Conservation (phyloP, 2,113 vertebrate genomes). For the Dasypus novemcinctus region DNA sequence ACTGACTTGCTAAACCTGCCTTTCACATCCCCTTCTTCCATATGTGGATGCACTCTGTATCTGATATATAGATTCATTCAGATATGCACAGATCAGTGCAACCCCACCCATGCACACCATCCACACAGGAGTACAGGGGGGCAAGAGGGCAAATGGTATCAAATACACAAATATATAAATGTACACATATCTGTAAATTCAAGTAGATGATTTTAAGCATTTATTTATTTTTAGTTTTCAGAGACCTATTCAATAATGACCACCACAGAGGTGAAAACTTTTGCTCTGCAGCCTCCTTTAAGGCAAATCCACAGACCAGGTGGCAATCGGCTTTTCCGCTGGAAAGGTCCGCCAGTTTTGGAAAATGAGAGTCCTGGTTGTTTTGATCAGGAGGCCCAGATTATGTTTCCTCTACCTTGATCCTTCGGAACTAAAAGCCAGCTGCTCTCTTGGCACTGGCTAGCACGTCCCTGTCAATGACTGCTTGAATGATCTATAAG, state of each 20-base stretch:
- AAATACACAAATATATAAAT: background rate
- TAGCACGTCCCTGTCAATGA: background rate
- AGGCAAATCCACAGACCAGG: background rate
- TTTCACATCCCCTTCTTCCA: background rate
- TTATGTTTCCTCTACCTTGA: background rate
- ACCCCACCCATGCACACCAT: background rate
- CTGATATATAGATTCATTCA: background rate
- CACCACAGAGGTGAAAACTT: background rate
- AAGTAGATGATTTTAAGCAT: background rate
- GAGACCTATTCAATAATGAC: background rate
- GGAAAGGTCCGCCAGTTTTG: background rate
- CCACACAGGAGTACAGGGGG: background rate
- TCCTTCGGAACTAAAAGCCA: slow-evolving; percentile 1
- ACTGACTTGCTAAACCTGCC: background rate
- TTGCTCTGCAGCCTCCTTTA: background rate
- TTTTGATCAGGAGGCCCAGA: background rate
- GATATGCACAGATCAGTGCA: background rate
- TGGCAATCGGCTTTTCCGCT: background rate
- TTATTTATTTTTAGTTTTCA: background rate
- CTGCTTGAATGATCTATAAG: background rate
- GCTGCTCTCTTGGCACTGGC: background rate
- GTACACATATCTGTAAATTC: background rate
- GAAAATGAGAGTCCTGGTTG: background rate
- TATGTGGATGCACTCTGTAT: background rate
- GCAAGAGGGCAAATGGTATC: background rate